Base-by-base conservation (phyloP, 1,140 invertebrate genomes). In the Trypoxylus dichotomus region DNA sequence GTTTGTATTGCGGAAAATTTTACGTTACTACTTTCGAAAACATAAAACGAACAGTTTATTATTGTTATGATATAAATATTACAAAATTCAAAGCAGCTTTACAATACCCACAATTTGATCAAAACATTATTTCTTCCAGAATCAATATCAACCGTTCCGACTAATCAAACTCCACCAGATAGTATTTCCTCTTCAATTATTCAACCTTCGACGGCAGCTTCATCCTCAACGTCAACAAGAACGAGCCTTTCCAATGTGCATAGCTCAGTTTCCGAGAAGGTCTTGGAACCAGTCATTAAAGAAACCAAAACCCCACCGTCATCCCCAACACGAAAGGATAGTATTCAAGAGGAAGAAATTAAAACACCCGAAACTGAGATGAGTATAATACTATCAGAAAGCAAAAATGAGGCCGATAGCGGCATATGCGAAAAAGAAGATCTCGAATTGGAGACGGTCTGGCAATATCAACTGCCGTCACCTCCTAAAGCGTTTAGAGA, bases 381-480 rank as follows among this genome's bases (percentile, higher is more conserved):
- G 21, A 29, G 60, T 29, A 13, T 68, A 3, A 68, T 21, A 19
- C 27, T 68, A 15, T 68, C 60, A 7, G 60, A 68, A 24, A 68
- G 41, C 25, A 75, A 75, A 58, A 75, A 75, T 24, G 74, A 75
- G 27, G 42, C 41, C 24, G 74, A 75, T 54, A 75, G 74, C 21
- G 74, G 74, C 3, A 75, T 75, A 13, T 75, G 74, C 43, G 74
- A 75, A 27, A 75, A 74, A 21, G 72, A 75, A 19, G 43, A 75
- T n/a, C 11, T 75, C 25, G 54, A 81, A 19, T 76, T 74, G 15
- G 81, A 83, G 76, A 82, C 81, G 0, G 89, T 91, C 63, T 92
- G 91, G 91, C 88, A 91, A 43, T 91, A 91, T 79, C 88, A 90
- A 79, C 84, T 91, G n/a, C 91, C 91, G 10, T 89, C 90, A 1